Percentiles rank a stretch among this genome's conserved stretches.
These are phyloP conservation scores for Seira ritae DNA, from an alignment of 2,888 invertebrate species.

Conservation along the genomic window DNA sequence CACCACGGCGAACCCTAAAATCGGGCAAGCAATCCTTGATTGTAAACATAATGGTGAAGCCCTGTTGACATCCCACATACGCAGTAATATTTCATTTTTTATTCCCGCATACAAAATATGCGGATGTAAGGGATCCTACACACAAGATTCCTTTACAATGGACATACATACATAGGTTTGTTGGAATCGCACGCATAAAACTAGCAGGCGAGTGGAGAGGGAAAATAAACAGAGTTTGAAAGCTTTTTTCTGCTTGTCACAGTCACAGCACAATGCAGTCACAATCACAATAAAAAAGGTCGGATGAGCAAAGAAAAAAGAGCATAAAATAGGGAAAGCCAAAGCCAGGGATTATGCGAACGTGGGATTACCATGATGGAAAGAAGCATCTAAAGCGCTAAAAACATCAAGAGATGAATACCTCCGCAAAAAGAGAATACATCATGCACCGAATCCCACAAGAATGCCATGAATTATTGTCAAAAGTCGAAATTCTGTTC, in stretches of 20 bases:
- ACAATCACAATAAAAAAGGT: not conserved
- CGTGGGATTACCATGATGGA: constrained; percentile 7
- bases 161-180: too few relatives aligned
- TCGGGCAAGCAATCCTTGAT: too few relatives aligned
- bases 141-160: constrained; percentile 1
- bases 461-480: too few relatives aligned
- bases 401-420: too few relatives aligned
- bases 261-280: too few relatives aligned
- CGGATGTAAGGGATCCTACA: not conserved
- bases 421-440: too few relatives aligned
- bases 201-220: too few relatives aligned
- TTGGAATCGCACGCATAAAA: too few relatives aligned
- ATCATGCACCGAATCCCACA: too few relatives aligned
- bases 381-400: not conserved
- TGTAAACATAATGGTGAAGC: constrained; percentile 20
- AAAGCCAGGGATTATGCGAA: constrained; percentile 21
- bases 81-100: constrained; percentile 42
- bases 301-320: constrained; percentile 18
- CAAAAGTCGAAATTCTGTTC: too few relatives aligned
- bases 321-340: constrained; percentile 21
- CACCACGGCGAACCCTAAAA: too few relatives aligned
- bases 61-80: constrained; percentile 43
- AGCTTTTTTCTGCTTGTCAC: constrained; percentile 12
- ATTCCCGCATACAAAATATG: not conserved
- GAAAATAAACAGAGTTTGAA: not conserved